Evolutionary conservation across 2,113 vertebrate species (phyloP).

Genomic region (Colius striatus): DNA sequence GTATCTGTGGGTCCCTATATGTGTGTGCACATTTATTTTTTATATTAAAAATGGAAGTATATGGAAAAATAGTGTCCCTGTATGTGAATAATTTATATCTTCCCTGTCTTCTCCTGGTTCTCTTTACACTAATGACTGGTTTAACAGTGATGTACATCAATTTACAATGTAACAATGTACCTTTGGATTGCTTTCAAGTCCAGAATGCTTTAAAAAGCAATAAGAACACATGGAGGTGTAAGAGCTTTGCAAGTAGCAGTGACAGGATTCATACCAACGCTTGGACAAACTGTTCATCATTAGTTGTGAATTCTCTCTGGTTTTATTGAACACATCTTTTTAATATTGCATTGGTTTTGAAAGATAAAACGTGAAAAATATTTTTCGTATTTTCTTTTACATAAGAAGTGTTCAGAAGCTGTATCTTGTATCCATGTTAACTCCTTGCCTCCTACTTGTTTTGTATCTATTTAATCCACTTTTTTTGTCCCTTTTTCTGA

Average conservation of each 20-base stretch:
- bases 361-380: conserved; percentile 11
- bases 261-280: not conserved
- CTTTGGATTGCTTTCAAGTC: conserved; percentile 53
- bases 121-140: conserved; percentile 35
- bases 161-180: conserved; percentile 42
- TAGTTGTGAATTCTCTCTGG: conserved; percentile 11
- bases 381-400: not conserved
- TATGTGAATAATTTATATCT: conserved; percentile 52
- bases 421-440: not conserved
- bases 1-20: not conserved
- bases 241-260: conserved; percentile 14
- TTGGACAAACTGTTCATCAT: not conserved
- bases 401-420: not conserved
- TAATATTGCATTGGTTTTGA: conserved; percentile 39
- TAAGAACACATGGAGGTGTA: not conserved
- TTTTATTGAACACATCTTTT: conserved; percentile 15
- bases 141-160: conserved; percentile 35
- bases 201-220: conserved; percentile 45
- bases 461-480: not conserved
- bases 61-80: conserved; percentile 15
- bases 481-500: not conserved
- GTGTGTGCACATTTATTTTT: not conserved
- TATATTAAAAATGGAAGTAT: conserved; percentile 4
- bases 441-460: not conserved
- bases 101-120: conserved; percentile 16